A percentile compares a stretch with the other conserved stretches of the same genome.
Evolutionary conservation across 2,797 vertebrate species (phyloP).

Genomic region (Sebastes oblongus): DNA sequence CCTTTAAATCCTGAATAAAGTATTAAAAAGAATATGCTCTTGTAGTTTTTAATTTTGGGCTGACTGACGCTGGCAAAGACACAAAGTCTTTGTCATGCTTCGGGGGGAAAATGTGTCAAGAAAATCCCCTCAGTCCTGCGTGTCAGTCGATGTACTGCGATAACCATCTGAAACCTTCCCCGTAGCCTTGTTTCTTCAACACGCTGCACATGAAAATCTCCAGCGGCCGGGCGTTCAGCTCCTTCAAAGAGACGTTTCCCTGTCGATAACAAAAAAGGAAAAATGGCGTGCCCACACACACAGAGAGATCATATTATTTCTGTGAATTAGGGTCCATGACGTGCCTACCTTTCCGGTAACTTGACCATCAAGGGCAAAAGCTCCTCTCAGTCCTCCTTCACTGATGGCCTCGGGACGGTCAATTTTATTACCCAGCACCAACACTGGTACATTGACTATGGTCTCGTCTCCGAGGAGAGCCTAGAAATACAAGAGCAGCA

Average conservation of each 20-base stretch:
- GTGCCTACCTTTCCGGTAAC: constrained; percentile 92
- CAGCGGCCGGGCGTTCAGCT: constrained; percentile 88
- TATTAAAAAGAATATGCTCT: constrained; percentile 24
- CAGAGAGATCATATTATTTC: not conserved
- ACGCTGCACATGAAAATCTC: constrained; percentile 99
- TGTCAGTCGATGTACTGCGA: constrained; percentile 94
- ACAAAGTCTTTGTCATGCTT: constrained; percentile 17
- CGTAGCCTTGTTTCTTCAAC: constrained; percentile 94
- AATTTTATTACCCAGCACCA: constrained; percentile 98
- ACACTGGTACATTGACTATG: constrained; percentile 91
- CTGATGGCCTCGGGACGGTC: constrained; percentile 96
- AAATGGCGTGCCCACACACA: not conserved
- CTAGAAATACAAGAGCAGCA: constrained; percentile 63
- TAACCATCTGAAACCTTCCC: constrained; percentile 98
- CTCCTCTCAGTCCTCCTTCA: constrained; percentile 90
- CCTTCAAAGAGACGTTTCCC: constrained; percentile 90
- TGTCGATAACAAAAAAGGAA: constrained; percentile 60
- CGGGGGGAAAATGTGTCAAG: constrained; percentile 15
- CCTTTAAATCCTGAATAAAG: constrained; percentile 48
- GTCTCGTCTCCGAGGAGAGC: constrained; percentile 95
- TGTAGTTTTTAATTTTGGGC: constrained; percentile 10
- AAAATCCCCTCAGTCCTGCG: not conserved
- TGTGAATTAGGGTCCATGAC: not conserved
- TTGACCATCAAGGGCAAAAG: constrained; percentile 91
- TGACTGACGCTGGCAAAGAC: constrained; percentile 14